These are phyloP conservation scores for Teleogryllus oceanicus DNA, from an alignment of 2,888 invertebrate species.

Conservation along the genomic window DNA sequence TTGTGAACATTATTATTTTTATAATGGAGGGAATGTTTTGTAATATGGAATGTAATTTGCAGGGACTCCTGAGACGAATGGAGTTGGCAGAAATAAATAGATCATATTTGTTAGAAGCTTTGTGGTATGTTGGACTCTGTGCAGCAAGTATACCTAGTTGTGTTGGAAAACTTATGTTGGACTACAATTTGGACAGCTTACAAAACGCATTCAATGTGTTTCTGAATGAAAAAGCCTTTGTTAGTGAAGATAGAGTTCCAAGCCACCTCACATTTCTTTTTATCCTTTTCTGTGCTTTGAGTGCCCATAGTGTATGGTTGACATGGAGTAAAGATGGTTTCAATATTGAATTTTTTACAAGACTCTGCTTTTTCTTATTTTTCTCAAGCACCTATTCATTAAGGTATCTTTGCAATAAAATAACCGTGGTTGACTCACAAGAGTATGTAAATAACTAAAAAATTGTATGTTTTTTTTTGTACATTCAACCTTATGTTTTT, in stretches of 20 bases:
- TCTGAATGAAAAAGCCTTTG: not conserved
- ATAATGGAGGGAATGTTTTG: no score
- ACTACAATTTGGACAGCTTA: conserved; percentile 4
- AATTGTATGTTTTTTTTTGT: no score
- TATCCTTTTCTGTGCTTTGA: conserved; percentile 18
- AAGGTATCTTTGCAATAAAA: not conserved
- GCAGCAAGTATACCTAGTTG: not conserved
- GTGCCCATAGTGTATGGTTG: conserved; percentile 6
- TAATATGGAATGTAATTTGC: not conserved
- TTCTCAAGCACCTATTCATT: not conserved
- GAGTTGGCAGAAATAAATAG: conserved; percentile 18
- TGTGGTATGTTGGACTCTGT: not conserved
- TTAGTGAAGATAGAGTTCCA: not conserved
- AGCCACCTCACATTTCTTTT: not conserved
- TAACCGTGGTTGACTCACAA: not conserved
- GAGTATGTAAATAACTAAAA: no score
- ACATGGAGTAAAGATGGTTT: conserved; percentile 18
- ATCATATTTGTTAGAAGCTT: conserved; percentile 9
- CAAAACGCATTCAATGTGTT: not conserved
- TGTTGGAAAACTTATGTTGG: conserved; percentile 18
- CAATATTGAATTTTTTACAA: not conserved
- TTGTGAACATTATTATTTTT: not conserved
- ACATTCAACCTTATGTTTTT: not conserved
- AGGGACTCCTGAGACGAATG: conserved; percentile 6
- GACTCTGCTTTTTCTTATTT: conserved; percentile 9